A percentile compares a stretch with the other conserved stretches of the same genome.
Conservation (phyloP, 2,888 invertebrate genomes). For the Cerceris rybyensis region DNA sequence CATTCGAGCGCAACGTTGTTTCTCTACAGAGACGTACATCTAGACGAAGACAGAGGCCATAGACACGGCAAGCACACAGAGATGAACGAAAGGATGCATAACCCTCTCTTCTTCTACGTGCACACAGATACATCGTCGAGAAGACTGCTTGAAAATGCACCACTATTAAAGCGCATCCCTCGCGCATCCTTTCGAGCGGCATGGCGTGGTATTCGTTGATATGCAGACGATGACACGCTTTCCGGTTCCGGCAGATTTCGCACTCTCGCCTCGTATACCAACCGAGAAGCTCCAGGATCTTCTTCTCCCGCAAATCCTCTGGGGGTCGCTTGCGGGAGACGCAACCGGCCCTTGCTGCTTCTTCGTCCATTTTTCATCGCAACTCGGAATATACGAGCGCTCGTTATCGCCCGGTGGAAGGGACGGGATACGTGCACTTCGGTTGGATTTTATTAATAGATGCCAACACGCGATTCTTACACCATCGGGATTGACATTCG, state of each 20-base stretch:
- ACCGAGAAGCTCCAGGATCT: conserved; percentile 58
- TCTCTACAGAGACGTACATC: conserved; percentile 17
- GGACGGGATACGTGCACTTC: conserved; percentile 24
- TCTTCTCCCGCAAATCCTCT: conserved; percentile 64
- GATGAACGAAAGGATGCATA: conserved; percentile 18
- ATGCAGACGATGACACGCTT: conserved; percentile 73
- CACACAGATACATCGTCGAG: conserved; percentile 9
- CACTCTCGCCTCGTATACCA: conserved; percentile 68
- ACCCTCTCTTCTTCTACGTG: conserved; percentile 1
- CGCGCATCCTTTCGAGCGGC: conserved; percentile 38
- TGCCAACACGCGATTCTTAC: conserved; percentile 12
- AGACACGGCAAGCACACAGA: conserved; percentile 16
- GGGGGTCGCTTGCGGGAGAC: conserved; percentile 50
- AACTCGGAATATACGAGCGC: conserved; percentile 52
- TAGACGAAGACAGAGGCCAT: conserved; percentile 8
- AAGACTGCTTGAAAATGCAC: conserved; percentile 61
- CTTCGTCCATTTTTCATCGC: conserved; percentile 66
- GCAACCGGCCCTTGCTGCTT: conserved; percentile 35
- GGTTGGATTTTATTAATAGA: conserved; percentile 30
- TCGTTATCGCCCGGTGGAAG: conserved; percentile 54
- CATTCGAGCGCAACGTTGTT: conserved; percentile 2
- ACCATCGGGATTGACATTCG: conserved; percentile 18
- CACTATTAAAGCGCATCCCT: conserved; percentile 65
- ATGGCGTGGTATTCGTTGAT: conserved; percentile 67
- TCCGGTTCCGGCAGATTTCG: conserved; percentile 74